Evolutionary conservation across 1,140 invertebrate genomes (phyloP).

Genomic region (Orussus abietinus): DNA sequence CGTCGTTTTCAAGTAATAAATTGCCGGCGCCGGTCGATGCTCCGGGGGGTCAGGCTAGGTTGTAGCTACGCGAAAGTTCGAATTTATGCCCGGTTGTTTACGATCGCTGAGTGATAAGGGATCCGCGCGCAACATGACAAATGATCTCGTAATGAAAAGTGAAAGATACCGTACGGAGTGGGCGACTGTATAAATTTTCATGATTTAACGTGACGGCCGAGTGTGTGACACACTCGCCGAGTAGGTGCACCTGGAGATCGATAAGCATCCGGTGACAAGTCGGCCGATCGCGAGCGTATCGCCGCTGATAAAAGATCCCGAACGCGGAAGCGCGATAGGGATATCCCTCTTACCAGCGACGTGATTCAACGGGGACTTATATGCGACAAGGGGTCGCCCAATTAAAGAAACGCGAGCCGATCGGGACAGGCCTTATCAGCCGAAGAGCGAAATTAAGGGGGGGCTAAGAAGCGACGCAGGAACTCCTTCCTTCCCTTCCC

Average conservation of each 20-base stretch:
- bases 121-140: constrained; percentile 52
- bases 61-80: constrained; percentile 55
- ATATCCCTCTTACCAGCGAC: too few species aligned
- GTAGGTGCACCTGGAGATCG: too few species aligned
- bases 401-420: neutral
- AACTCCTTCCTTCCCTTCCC: constrained; percentile 2
- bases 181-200: constrained; percentile 53
- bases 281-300: too few species aligned
- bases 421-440: too few species aligned
- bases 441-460: too few species aligned
- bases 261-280: too few species aligned
- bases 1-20: constrained; percentile 52
- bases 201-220: constrained; percentile 52
- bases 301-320: too few species aligned
- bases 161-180: constrained; percentile 51
- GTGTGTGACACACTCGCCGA: too few species aligned
- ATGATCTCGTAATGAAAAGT: constrained; percentile 57
- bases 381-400: too few species aligned
- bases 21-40: constrained; percentile 46
- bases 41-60: constrained; percentile 53
- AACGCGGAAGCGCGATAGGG: too few species aligned
- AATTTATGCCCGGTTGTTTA: constrained; percentile 56
- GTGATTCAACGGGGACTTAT: too few species aligned
- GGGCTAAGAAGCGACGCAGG: too few species aligned
- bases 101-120: constrained; percentile 54